Percentiles rank a stretch among this genome's conserved stretches.
Conservation (phyloP, 2,888 invertebrate genomes). For the Halocaridina rubra region DNA sequence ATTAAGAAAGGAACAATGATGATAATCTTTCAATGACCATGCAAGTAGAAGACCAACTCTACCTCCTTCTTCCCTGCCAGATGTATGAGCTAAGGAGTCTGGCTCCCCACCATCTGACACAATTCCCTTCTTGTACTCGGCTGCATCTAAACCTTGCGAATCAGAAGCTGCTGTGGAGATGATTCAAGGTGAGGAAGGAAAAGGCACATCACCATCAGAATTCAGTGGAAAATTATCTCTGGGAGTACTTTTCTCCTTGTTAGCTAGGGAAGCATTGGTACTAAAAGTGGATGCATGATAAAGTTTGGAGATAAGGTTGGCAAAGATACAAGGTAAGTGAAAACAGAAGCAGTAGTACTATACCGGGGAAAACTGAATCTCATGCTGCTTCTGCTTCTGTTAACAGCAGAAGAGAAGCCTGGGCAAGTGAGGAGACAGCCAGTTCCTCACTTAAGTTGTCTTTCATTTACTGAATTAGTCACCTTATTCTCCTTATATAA, state of each 20-base stretch:
- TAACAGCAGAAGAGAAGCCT: not conserved
- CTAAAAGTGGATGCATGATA: not conserved
- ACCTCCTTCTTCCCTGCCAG: not conserved
- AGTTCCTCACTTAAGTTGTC: not conserved
- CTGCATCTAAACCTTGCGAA: not conserved
- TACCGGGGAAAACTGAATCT: no score
- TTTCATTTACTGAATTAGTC: no score
- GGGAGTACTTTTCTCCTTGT: not conserved
- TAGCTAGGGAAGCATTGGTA: not conserved
- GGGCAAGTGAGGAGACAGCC: not conserved
- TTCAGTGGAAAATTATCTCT: not conserved
- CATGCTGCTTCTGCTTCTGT: not conserved
- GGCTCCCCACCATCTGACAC: not conserved
- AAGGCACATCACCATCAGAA: not conserved
- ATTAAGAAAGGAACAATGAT: no score
- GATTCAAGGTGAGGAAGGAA: not conserved
- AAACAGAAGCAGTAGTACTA: not conserved
- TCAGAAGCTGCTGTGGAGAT: not conserved
- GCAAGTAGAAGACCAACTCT: not conserved
- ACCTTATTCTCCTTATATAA: no score
- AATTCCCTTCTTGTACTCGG: not conserved
- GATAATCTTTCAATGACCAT: no score
- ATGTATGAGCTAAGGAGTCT: not conserved
- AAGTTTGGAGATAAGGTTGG: not conserved
- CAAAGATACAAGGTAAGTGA: not conserved